These are phyloP conservation scores for Ciona savignyi DNA, from an alignment of 23 tunicate species.

Conservation along the genomic window DNA sequence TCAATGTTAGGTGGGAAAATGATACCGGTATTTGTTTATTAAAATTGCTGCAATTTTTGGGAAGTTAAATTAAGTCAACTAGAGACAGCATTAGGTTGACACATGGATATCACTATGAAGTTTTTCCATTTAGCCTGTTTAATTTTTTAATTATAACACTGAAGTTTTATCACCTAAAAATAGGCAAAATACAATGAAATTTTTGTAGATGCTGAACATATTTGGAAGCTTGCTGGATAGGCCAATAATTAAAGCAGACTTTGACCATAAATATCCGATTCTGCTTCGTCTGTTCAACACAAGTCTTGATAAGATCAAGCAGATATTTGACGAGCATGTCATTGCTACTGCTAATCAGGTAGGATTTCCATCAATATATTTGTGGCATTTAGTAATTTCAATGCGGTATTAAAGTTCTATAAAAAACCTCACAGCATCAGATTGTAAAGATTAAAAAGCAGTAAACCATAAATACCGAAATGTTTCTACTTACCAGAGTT, in stretches of 20 bases:
- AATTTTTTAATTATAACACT: too few relatives aligned
- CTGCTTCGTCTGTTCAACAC: slow-evolving; percentile 48
- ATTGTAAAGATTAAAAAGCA: too few relatives aligned
- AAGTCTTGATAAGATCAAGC: slow-evolving; percentile 42
- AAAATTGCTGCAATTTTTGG: slow-evolving; percentile 10
- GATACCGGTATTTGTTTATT: too few relatives aligned
- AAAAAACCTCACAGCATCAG: too few relatives aligned
- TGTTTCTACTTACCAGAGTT: background rate
- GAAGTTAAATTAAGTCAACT: slow-evolving; percentile 75
- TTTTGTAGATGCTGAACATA: slow-evolving; percentile 40
- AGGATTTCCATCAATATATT: too few relatives aligned
- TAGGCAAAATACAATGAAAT: too few relatives aligned
- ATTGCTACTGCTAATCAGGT: slow-evolving; percentile 38
- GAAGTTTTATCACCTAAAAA: too few relatives aligned
- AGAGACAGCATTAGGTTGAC: too few relatives aligned
- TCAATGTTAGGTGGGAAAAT: background rate
- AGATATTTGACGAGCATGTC: slow-evolving; percentile 71
- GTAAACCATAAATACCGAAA: background rate
- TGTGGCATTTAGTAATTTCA: too few relatives aligned
- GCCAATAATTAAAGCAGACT: slow-evolving; percentile 77
- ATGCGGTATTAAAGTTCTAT: too few relatives aligned
- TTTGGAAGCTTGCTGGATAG: slow-evolving; percentile 89
- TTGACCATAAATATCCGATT: slow-evolving; percentile 69
- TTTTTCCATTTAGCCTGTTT: too few relatives aligned
- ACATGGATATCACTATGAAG: too few relatives aligned